Base-by-base conservation (phyloP, 2,113 vertebrate genomes). In the Prunella fulvescens region DNA sequence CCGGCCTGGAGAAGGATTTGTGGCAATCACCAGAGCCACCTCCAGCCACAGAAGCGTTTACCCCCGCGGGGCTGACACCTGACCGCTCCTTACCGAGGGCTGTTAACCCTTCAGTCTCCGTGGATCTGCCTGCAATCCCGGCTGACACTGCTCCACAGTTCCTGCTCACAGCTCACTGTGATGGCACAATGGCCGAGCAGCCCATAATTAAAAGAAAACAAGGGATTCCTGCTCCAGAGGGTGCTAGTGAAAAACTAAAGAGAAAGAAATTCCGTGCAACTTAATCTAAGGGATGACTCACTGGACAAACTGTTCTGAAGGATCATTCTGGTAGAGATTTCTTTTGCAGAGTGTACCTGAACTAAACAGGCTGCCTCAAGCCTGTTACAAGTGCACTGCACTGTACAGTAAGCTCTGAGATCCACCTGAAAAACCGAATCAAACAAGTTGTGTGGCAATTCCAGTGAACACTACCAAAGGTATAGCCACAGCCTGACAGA, bases 181-280 rank as follows among this genome's bases (percentile, higher is more conserved):
- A 76, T 16, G 51, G 73, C 9, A 69, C 23, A 29, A 35, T 3
- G 20, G 72, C 65, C 14, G 48, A 50, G 37, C 39, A 67, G 31
- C 5, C 44, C 4, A 29, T 94, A 2, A 69, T 39, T 17, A 98
- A 98, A 90, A 97, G 98, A 58, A 98, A 98, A 80, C 92, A 95
- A 66, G 95, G 87, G 22, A 78, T 92, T 14, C 10, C 91, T 25
- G 33, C 86, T 14, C 42, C 73, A 22, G 98, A 98, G 51, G 48
- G 79, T 20, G 39, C n/a, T 10, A 51, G 24, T 10, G 97, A 98
- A 56, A 98, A 93, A 28, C 74, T 48, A 7, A 94, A 88, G 77
- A 96, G 92, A 31, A 98, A 96, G 92, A 97, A 95, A 96, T 60
- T 95, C 42, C 19, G 76, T 4, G 54, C 31, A 31, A 57, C 28